phyloP scores from a whole-genome alignment of 2,113 vertebrate species.

The Recurvirostra avosetta region DNA sequence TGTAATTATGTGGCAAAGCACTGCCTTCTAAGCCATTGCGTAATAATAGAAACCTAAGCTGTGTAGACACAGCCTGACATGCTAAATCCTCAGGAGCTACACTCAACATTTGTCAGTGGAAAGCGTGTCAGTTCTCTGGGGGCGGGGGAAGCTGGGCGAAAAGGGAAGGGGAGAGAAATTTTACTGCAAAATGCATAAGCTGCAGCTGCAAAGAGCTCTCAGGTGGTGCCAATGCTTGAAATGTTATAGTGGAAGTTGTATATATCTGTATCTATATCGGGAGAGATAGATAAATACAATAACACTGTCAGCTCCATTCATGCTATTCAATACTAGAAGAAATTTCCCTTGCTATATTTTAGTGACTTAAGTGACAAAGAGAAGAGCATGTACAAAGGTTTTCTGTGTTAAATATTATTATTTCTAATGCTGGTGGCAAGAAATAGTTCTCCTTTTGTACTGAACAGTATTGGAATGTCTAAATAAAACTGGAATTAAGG shows the following conservation, averaged over 20 bases:
- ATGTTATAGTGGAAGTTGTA: not conserved
- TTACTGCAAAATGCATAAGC: not conserved
- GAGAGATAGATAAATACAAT: not conserved
- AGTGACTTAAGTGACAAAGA: not conserved
- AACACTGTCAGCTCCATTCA: not conserved
- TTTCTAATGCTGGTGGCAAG: not conserved
- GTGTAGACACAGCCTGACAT: slow-evolving; percentile 57
- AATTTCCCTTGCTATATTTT: not conserved
- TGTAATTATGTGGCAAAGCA: slow-evolving; percentile 40
- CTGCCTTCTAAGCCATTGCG: slow-evolving; percentile 58
- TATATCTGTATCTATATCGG: not conserved
- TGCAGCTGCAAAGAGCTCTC: not conserved
- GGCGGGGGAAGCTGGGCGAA: not conserved
- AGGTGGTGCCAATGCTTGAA: not conserved
- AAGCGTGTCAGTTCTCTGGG: slow-evolving; percentile 37
- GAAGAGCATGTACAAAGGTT: not conserved
- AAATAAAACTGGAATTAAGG: not conserved
- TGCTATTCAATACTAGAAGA: not conserved
- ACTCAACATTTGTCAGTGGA: slow-evolving; percentile 49
- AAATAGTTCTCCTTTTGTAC: not conserved
- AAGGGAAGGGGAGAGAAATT: not conserved
- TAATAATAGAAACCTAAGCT: slow-evolving; percentile 73
- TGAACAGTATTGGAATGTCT: not conserved
- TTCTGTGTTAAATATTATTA: not conserved
- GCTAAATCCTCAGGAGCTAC: slow-evolving; percentile 69